Evolutionary conservation across 1,140 invertebrate species (phyloP), one percentile per base, ranked within the genome.

Genomic region (Asobara japonica): DNA sequence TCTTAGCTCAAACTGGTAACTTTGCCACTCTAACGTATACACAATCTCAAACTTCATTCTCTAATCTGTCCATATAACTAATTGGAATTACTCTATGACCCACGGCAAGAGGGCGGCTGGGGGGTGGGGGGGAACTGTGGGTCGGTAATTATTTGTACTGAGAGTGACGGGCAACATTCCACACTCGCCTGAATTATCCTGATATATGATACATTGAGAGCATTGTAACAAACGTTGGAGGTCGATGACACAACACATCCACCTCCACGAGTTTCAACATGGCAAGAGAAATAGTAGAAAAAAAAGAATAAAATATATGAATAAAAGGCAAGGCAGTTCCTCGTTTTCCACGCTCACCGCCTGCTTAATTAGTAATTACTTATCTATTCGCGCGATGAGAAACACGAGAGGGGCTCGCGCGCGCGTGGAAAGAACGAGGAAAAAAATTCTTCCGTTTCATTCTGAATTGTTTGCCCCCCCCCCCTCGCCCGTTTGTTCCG

Each of bases 381-480:
- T 68, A 69, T 69, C 67, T 69, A 69, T 69, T 69, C 67, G 67
- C 36, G 67, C 56, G 67, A 69, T 62, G 67, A 61, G 67, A 62
- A 61, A 56, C 22, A 56, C 51, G 6, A 18, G 51, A 56, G 51
- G 51, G 18, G 1, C 31, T 3, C 29, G 16, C 36, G 38, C 22
- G 51, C 0, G 22, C 22, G 51, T 10, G 11, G 18, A 20, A 20
- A 56, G 25, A 25, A 56, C 22, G 8, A 56, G 51, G 51, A 25
- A 56, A 51, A 51, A 20, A 4, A 3, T 4, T 25, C 20, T 25
- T 56, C 2, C 18, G 18, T 11, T 3, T 1, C 7, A 10, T 11
- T 25, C 8, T 56, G 51, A 25, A 56, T 56, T 56, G 18, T 56
- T 20, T 25, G 7, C 2, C 7, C 8, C n/a, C n/a, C n/a, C n/a